Evolutionary conservation across 2,113 vertebrate species (phyloP).

Genomic region (Sceloporus undulatus): DNA sequence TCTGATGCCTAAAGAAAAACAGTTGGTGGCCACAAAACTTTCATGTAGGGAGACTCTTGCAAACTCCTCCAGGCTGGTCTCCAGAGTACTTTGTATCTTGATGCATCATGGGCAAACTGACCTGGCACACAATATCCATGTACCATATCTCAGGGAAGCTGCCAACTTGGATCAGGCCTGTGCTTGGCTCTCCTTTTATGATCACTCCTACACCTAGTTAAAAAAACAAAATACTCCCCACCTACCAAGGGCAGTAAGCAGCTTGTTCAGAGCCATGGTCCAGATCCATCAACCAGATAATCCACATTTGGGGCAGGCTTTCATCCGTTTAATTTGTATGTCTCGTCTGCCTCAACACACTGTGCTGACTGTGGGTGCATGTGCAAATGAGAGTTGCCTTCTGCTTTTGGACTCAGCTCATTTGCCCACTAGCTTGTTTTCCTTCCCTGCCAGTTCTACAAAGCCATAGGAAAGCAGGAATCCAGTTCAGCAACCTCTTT

Average conservation of each 20-base stretch:
- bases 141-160: not conserved
- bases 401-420: not conserved
- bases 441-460: not conserved
- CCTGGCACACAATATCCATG: too few species aligned
- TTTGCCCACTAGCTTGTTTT: not conserved
- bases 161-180: not conserved
- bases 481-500: too few species aligned
- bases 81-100: not conserved
- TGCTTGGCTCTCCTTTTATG: not conserved
- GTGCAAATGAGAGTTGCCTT: not conserved
- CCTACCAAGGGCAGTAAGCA: not conserved
- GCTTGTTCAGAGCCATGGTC: not conserved
- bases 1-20: not conserved
- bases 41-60: not conserved
- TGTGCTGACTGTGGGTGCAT: not conserved
- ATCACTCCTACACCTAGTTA: not conserved
- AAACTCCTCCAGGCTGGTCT: not conserved
- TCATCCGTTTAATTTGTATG: not conserved
- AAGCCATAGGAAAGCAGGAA: not conserved
- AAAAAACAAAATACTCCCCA: not conserved
- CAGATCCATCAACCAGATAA: not conserved
- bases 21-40: not conserved
- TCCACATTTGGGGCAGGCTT: too few species aligned
- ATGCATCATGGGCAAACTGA: too few species aligned
- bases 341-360: not conserved